phyloP scores from a whole-genome alignment of 2,113 vertebrate genomes.

The Strix uralensis region DNA sequence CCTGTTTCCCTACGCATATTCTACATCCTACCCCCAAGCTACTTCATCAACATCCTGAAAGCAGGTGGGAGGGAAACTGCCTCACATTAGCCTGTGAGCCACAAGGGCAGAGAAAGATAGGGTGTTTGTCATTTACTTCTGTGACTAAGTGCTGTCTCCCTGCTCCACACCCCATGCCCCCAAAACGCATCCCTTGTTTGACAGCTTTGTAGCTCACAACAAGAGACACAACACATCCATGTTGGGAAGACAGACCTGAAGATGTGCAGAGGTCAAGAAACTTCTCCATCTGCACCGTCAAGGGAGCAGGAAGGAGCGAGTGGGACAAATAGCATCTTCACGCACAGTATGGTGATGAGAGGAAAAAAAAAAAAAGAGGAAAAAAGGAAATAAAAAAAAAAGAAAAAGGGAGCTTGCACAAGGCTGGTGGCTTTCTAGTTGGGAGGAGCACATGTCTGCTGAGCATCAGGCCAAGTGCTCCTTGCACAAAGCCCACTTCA shows the following conservation, averaged over 20 bases:
- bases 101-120: background rate
- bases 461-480: background rate
- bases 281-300: background rate
- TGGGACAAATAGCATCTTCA: background rate
- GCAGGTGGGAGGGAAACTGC: constrained; percentile 8
- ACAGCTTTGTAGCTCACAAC: background rate
- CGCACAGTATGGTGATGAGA: background rate
- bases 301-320: background rate
- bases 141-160: background rate
- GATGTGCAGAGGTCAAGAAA: background rate
- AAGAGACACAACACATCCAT: background rate
- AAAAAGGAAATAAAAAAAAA: background rate
- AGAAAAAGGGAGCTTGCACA: background rate
- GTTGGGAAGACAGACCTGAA: background rate
- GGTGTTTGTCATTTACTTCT: background rate
- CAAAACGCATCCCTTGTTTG: background rate
- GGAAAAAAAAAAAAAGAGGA: no score
- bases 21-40: background rate
- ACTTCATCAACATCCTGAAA: background rate
- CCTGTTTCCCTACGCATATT: background rate
- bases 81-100: background rate
- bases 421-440: background rate
- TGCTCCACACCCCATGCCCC: background rate
- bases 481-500: background rate
- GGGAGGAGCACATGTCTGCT: accelerated